Evolutionary conservation across 1,140 invertebrate genomes (phyloP), one percentile per base, ranked within the genome.

Genomic region (Dreissena rostriformis): DNA sequence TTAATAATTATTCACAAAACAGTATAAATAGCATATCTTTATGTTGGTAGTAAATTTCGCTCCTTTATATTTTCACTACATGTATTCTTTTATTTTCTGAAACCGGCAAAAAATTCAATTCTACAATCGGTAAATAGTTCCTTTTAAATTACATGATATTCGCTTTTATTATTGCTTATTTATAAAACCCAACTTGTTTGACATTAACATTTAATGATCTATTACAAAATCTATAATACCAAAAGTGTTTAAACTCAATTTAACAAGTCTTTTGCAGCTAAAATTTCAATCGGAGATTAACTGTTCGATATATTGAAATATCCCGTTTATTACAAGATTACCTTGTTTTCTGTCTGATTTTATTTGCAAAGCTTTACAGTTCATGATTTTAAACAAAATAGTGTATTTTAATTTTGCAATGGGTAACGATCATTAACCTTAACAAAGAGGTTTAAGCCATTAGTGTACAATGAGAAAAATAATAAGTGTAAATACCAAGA

Each of bases 281-380:
- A 39, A 39, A 39, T 39, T 39, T 39, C 39, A 39, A 39, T 39
- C 67, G 63, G 24, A 77, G 77, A 70, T 79, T 79, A 71, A 51
- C 65, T 70, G 29, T 55, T 79, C 57, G 29, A 53, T 79, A 79
- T 68, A 77, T 79, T 79, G 66, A 17, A 79, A 76, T 65, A 61
- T 24, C 11, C 17, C 17, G 22, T n/a, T 61, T 61, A 61, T 76
- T 65, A 65, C 51, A 24, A 70, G 77, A 79, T 79, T 79, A 79
- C 51, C 39, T 51, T 79, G 53, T 70, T 70, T 79, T 68, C 49
- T 49, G 63, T 68, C 53, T 57, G 68, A 19, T 29, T 57, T 53
- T 68, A 29, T 24, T 79, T 79, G 77, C 77, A 65, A 79, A 79
- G 63, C 67, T 78, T 78, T 78, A 68, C 52, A 78, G 75, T 26